Base-by-base conservation (phyloP, 2,797 vertebrate genomes). In the Acridotheres tristis region DNA sequence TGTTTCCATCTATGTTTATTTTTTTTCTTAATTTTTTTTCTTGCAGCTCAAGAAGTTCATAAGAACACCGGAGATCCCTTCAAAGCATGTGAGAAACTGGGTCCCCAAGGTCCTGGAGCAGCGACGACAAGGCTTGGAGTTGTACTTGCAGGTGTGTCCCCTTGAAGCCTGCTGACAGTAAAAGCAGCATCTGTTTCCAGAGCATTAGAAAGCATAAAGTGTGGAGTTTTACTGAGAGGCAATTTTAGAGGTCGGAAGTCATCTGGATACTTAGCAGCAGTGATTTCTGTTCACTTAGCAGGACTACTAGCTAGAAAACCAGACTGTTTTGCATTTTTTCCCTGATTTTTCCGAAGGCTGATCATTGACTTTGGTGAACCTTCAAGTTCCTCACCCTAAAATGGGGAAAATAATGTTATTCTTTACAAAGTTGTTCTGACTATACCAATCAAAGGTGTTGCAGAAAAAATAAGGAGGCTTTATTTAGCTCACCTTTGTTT, bases 81-180 rank as follows among this genome's bases (percentile, higher is more conserved):
- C 99, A 30, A 99, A 99, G 92, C 99, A 99, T 3, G 99, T 99
- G 21, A 98, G 99, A 92, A 99, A 99, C 98, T 99, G 99, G 99
- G 98, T 99, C 63, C 99, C 99, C 32, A 99, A 99, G 96, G 99
- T 99, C 38, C 96, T 99, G 96, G 99, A 99, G 94, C 99, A 99
- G 93, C 98, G 99, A 79, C 98, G 99, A 45, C 99, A 98, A 21
- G 99, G 99, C 47, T 98, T 99, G 93, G 99, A 99, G 97, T 96
- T 98, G 45, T 99, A 99, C 86, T 98, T 99, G 81, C 99, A 99
- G 99, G 99, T 99, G 97, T 94, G 97, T 83, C 66, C 88, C 84
- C 92, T 89, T 84, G 88, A 34, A 58, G 22, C 34, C 12, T 61
- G 89, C 57, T 96, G 36, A 89, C 86, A 94, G 43, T 48, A 80